Percentiles rank a stretch among this genome's conserved stretches.
phyloP scores from a whole-genome alignment of 2,113 vertebrate genomes.

The Pipra filicauda region DNA sequence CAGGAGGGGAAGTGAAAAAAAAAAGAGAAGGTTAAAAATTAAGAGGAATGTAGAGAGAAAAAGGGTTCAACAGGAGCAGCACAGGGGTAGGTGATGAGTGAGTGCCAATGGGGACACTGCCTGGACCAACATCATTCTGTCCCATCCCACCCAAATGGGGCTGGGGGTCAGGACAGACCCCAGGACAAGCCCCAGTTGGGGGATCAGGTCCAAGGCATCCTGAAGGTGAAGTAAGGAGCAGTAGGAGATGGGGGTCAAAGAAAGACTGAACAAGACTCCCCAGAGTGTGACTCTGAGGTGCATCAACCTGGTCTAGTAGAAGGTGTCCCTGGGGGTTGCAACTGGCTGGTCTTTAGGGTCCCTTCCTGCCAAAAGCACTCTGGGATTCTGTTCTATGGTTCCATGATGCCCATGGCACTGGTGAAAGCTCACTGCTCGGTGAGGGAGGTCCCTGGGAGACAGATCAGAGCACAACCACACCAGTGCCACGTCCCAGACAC shows the following conservation, averaged over 20 bases:
- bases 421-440: not conserved
- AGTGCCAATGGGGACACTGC: fast-evolving
- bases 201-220: not conserved
- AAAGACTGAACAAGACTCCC: not conserved
- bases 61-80: not conserved
- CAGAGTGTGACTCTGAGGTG: not conserved
- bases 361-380: not conserved
- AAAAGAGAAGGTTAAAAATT: not conserved
- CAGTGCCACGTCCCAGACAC: not conserved
- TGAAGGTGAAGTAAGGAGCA: not conserved
- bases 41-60: not conserved
- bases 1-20: not conserved
- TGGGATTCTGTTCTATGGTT: not conserved
- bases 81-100: too few species aligned
- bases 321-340: not conserved
- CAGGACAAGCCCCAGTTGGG: not conserved
- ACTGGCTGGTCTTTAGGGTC: not conserved
- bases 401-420: not conserved
- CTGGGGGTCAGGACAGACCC: not conserved
- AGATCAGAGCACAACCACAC: not conserved
- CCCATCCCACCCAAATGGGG: not conserved
- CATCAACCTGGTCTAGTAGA: not conserved
- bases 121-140: not conserved
- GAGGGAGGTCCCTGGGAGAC: fast-evolving
- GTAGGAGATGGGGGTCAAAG: not conserved